These are phyloP conservation scores for Sympetrum striolatum DNA, from an alignment of 2,888 invertebrate genomes.

Conservation along the genomic window DNA sequence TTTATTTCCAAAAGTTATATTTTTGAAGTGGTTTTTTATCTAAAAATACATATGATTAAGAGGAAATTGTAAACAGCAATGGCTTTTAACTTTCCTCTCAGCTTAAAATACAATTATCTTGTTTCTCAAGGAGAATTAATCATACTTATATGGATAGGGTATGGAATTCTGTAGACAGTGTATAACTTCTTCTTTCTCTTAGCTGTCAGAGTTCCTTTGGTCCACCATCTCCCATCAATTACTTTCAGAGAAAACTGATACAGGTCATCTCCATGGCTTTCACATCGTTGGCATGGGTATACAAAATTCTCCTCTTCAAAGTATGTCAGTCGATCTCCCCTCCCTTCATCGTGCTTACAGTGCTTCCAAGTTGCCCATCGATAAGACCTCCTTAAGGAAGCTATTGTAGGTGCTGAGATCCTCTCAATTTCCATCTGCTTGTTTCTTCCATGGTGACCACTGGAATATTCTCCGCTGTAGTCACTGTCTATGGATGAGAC, in stretches of 20 bases:
- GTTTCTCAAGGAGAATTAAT: not conserved
- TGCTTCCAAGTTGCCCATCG: not conserved
- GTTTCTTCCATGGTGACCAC: not conserved
- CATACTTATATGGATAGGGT: conserved; percentile 19
- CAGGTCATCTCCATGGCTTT: not conserved
- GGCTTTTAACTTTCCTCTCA: not conserved
- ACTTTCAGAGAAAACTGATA: not conserved
- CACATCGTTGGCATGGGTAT: not conserved
- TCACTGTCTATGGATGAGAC: not conserved
- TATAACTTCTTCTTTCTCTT: not conserved
- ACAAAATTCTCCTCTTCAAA: not conserved
- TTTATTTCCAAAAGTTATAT: too few relatives aligned
- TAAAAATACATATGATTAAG: too few relatives aligned
- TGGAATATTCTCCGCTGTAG: not conserved
- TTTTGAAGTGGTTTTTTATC: too few relatives aligned
- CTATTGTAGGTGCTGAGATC: conserved; percentile 71
- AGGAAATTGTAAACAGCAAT: too few relatives aligned
- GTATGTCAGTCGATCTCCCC: not conserved
- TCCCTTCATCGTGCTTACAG: not conserved
- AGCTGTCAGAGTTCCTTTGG: not conserved
- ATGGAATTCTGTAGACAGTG: not conserved
- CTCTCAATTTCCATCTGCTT: conserved; percentile 65
- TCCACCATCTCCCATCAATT: conserved; percentile 31
- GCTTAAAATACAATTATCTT: not conserved
- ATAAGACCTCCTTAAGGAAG: conserved; percentile 65